These are phyloP conservation scores for Dione juno DNA, from an alignment of 2,888 invertebrate species.

Conservation along the genomic window DNA sequence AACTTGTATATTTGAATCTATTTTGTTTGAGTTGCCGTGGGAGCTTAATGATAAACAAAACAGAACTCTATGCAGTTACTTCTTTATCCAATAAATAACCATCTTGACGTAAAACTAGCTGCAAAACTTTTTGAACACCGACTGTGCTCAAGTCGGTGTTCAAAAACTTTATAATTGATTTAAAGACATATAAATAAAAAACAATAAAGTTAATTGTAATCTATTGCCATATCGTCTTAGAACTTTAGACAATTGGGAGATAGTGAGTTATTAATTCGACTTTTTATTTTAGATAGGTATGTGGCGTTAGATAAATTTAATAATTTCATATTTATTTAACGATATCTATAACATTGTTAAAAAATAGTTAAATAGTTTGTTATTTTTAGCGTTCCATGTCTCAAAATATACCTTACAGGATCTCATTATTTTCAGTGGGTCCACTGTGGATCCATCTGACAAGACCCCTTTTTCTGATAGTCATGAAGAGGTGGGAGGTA, in stretches of 20 bases:
- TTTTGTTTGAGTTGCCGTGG: background rate
- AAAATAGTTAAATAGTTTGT: no score
- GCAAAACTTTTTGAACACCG: constrained; percentile 25
- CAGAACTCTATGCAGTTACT: constrained; percentile 24
- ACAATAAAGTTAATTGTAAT: constrained; percentile 30
- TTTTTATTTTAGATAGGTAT: background rate
- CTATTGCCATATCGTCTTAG: background rate
- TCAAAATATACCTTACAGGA: no score
- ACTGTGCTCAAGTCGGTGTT: no score
- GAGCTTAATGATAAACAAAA: constrained; percentile 11
- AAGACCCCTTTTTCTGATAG: no score
- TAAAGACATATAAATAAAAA: constrained; percentile 41
- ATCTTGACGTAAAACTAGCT: constrained; percentile 28
- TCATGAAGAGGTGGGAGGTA: no score
- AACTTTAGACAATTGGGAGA: background rate
- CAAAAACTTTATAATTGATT: constrained; percentile 48
- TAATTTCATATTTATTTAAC: background rate
- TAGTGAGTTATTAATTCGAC: background rate
- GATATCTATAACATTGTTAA: no score
- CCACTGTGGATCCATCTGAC: no score
- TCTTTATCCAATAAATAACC: constrained; percentile 31
- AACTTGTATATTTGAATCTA: background rate
- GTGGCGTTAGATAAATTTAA: background rate
- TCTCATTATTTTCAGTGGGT: no score
- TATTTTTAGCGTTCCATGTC: no score